A percentile compares a stretch with the other conserved stretches of the same genome.
These are phyloP conservation scores for Epinephelus lanceolatus DNA, from an alignment of 2,113 vertebrate genomes.

Conservation along the genomic window DNA sequence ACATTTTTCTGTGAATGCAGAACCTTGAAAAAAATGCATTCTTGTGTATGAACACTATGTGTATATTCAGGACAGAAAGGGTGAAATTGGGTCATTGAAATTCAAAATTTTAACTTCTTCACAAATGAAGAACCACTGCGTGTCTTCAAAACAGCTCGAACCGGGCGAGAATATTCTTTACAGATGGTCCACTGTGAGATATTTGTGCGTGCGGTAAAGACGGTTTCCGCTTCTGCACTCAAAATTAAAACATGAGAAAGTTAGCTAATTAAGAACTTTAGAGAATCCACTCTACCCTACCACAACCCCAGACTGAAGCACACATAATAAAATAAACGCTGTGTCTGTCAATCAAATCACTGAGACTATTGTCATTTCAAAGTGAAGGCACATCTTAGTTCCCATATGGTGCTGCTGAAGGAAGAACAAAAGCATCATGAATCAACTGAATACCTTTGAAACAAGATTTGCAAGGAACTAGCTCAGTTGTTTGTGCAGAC, in stretches of 20 bases:
- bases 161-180: conserved; percentile 5
- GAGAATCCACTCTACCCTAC: conserved; percentile 46
- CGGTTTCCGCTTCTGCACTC: conserved; percentile 9
- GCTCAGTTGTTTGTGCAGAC: conserved; percentile 67
- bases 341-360: conserved; percentile 75
- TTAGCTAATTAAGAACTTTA: conserved; percentile 76
- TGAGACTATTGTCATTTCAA: conserved; percentile 68
- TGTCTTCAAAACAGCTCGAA: conserved; percentile 12
- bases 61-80: conserved; percentile 9
- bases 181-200: conserved; percentile 37
- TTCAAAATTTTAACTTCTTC: conserved; percentile 28
- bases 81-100: conserved; percentile 41
- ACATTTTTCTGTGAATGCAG: conserved; percentile 53
- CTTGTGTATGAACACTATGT: neutral
- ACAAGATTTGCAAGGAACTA: conserved; percentile 69
- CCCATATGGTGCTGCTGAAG: conserved; percentile 68
- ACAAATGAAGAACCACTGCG: conserved; percentile 23
- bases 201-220: conserved; percentile 4
- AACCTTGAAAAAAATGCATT: conserved; percentile 2
- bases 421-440: conserved; percentile 75
- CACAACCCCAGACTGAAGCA: conserved; percentile 54
- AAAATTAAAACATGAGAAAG: conserved; percentile 58
- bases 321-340: conserved; percentile 59
- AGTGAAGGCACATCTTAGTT: conserved; percentile 69
- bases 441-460: conserved; percentile 76